Evolutionary conservation across 2,797 vertebrate genomes (phyloP), one percentile per base, ranked within the genome.

Genomic region (Catamblyrhynchus diadema): DNA sequence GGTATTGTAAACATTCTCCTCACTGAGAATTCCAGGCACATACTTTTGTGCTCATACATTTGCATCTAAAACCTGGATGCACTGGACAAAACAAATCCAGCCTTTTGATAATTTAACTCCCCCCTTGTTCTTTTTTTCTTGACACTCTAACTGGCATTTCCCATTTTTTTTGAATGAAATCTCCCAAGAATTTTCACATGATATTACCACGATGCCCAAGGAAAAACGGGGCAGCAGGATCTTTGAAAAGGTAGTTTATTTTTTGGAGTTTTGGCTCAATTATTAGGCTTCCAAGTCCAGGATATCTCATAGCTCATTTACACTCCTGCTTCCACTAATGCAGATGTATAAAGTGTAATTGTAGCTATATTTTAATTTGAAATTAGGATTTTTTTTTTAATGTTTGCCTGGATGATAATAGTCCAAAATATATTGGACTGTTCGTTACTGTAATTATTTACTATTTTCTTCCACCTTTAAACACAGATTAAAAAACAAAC

Each of bases 401-500:
- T 1, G 1, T 45, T 79, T 47, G 5, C 7, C 30, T 48, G 5
- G 39, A 51, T 44, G 24, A 24, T 45, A 37, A 8, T 28, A n/a
- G 35, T 53, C 33, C 9, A 61, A 75, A 93, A 60, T 53, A 53
- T 5, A 45, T 18, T 53, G 41, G 41, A 42, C 41, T 42, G 17
- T 44, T 15, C 45, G 3, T 23, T 79, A 37, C 15, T 53, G 8
- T 41, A 54, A 39, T 45, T 62, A 23, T 72, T 78, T 54, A 16
- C 3, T 30, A 0, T 60, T 62, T 9, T 59, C 32, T n/a, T 62
- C 85, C 18, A 28, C 12, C 5, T 80, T 41, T 48, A 93, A 71
- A 47, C 3, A 39, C 2, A 51, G 9, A 9, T 3, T 5, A 5
- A n/a, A 54, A 22, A n/a, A 6, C 23, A 19, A 37, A 16, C 7